Conservation (phyloP, 35 echinoderm and acorn worm genomes). For the Patiria miniata region DNA sequence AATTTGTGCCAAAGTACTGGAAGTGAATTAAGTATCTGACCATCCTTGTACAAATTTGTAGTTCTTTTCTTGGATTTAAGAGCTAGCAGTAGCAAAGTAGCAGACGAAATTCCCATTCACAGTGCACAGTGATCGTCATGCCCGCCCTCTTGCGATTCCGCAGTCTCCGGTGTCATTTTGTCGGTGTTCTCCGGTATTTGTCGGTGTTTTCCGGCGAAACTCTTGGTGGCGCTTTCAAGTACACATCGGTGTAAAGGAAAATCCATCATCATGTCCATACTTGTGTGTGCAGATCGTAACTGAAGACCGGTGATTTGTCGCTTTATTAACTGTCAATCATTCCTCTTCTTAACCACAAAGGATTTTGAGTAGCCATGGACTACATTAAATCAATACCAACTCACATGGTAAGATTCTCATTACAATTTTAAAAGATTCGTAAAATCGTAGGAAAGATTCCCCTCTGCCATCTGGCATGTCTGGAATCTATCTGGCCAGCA, state of each 20-base stretch:
- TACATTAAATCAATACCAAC: constrained; percentile 23
- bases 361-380: background rate
- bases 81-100: too few relatives aligned
- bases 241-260: background rate
- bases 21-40: constrained; percentile 38
- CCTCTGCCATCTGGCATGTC: background rate
- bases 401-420: constrained; percentile 20
- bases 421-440: background rate
- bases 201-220: too few relatives aligned
- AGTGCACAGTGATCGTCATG: too few relatives aligned
- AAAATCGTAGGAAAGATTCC: background rate
- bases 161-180: too few relatives aligned
- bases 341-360: background rate
- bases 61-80: too few relatives aligned
- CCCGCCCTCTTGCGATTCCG: too few relatives aligned
- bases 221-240: constrained; percentile 13
- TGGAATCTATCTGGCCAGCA: background rate
- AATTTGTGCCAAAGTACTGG: constrained; percentile 46
- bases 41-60: constrained; percentile 11
- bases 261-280: background rate
- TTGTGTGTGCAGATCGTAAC: background rate
- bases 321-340: background rate
- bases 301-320: background rate
- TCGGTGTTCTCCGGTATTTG: too few relatives aligned
- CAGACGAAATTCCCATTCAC: too few relatives aligned